Percentiles rank a stretch among this genome's conserved stretches.
phyloP scores from a whole-genome alignment of 2,113 vertebrate genomes.

The Varanus komodoensis region DNA sequence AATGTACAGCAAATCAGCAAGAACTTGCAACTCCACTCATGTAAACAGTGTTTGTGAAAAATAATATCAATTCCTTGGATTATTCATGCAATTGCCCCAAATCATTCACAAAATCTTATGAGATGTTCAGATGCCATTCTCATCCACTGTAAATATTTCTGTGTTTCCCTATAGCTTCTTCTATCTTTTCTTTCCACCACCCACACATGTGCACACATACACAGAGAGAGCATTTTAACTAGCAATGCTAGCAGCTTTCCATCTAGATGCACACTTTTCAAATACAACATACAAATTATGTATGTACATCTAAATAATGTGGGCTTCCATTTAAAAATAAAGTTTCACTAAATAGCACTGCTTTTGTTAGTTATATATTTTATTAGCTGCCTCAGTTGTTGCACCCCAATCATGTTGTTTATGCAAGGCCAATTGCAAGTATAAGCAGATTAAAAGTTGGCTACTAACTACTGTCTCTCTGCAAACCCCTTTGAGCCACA shows the following conservation, averaged over 20 bases:
- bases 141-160: too few relatives aligned
- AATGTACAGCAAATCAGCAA: neutral
- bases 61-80: too few relatives aligned
- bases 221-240: too few relatives aligned
- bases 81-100: too few relatives aligned
- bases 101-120: too few relatives aligned
- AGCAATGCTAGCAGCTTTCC: too few relatives aligned
- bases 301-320: neutral
- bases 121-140: too few relatives aligned
- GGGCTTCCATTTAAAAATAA: neutral
- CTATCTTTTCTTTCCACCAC: too few relatives aligned
- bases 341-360: neutral
- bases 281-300: neutral
- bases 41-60: too few relatives aligned
- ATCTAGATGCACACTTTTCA: neutral
- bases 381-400: neutral
- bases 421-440: neutral
- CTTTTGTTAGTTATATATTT: conserved; percentile 24
- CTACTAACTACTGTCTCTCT: neutral
- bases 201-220: too few relatives aligned
- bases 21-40: too few relatives aligned
- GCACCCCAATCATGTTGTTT: neutral
- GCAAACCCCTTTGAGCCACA: neutral
- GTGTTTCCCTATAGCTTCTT: too few relatives aligned
- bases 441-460: neutral